Base-by-base conservation (phyloP, 2,113 vertebrate species). In the Rhizomys pruinosus region DNA sequence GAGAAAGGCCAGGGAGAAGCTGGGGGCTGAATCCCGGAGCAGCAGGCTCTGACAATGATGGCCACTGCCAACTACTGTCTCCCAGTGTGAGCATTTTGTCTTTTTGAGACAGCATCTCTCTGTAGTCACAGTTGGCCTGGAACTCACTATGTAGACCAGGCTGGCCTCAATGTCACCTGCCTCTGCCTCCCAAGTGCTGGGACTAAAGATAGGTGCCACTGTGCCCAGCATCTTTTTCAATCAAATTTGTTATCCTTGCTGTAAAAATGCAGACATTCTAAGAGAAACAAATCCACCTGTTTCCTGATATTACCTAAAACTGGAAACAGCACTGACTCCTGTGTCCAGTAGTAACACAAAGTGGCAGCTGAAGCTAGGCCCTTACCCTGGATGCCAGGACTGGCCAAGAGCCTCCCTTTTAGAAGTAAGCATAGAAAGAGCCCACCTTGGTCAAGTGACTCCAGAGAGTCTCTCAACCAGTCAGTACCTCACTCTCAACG, bases 71-170 rank as follows among this genome's bases (percentile, higher is more conserved):
- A 20, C 5, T 1, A 12, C 2, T 7, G 59, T 59, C 57, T 84
- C 11, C 59, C 57, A 7, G 1, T 2, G 5, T 1, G 8, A 42
- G 4, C 20, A 3, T 42, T 23, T 44, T n/a, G n/a, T n/a, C n/a
- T n/a, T n/a, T n/a, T n/a, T n/a, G n/a, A n/a, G n/a, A n/a, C n/a
- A n/a, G n/a, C n/a, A n/a, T n/a, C n/a, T n/a, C n/a, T n/a, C n/a
- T n/a, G n/a, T n/a, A n/a, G n/a, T n/a, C n/a, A n/a, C n/a, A n/a
- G n/a, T n/a, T n/a, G n/a, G n/a, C n/a, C n/a, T n/a, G n/a, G n/a
- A n/a, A n/a, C n/a, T n/a, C n/a, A n/a, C n/a, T n/a, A n/a, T n/a
- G n/a, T n/a, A n/a, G n/a, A n/a, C n/a, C n/a, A n/a, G n/a, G n/a
- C n/a, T n/a, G n/a, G n/a, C n/a, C n/a, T n/a, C n/a, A n/a, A n/a